Base-by-base conservation (phyloP, 2,888 invertebrate genomes). In the Pandemis corylana region DNA sequence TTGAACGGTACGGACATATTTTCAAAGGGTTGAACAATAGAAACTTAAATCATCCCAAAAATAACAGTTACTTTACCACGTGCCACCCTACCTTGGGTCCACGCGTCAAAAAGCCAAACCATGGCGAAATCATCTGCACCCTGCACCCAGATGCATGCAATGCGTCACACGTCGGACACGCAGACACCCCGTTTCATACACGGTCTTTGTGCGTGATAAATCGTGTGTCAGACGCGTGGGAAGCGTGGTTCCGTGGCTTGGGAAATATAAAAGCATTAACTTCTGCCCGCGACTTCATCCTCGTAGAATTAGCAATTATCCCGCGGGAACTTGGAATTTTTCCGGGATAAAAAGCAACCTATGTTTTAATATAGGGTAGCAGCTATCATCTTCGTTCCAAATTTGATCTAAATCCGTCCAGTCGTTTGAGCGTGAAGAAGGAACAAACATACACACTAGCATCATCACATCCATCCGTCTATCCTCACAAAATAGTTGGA, bases 31-130 rank as follows among this genome's bases (percentile, higher is more conserved):
- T 59, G 12, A 36, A 59, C 59, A 12, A 28, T 59, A 10, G 6
- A 10, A 49, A 10, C 13, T 20, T 5, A 28, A 59, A 28, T 28
- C 20, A 56, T 15, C 12, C 10, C 20, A 28, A 62, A 28, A 36
- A 42, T 62, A 62, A 62, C 13, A 42, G 41, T 62, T 41, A n/a
- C n/a, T 42, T 41, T 36, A 36, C 12, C 62, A 12, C 41, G 41
- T 61, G 28, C 9, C 13, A 3, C 42, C 13, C 62, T n/a, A 61
- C 28, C 42, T 62, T 42, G 2, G 62, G n/a, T 62, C 15, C 64
- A 71, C 20, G 56, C 53, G 65, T 59, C 59, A 70, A 74, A 72
- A 74, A 74, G 74, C 69, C 61, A 74, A 74, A 74, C 74, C 74
- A 69, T 10, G 6, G n/a, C 49, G 13, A 59, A 70, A 51, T 51